A percentile compares a stretch with the other conserved stretches of the same genome.
Evolutionary conservation across 2,888 invertebrate species (phyloP).

Genomic region (Barypeithes pellucidus): DNA sequence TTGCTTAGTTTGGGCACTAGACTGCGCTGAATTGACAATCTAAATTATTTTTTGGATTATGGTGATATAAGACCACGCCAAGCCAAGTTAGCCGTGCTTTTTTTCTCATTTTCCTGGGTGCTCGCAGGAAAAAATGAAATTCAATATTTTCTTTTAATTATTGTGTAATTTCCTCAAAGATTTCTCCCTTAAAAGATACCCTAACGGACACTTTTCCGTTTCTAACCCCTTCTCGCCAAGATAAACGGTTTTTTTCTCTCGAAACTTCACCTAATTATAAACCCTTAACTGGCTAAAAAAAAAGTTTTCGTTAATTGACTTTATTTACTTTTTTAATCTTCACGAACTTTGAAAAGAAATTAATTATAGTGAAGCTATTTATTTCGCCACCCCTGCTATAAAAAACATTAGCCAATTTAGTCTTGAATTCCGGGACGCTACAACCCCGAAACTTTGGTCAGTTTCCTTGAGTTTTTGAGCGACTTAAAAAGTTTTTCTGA

Average conservation of each 20-base stretch:
- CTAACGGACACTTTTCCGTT: background rate
- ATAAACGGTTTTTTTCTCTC: background rate
- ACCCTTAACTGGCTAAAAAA: conserved; percentile 8
- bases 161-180: too few species aligned
- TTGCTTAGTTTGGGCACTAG: too few species aligned
- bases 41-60: too few species aligned
- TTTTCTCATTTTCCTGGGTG: too few species aligned
- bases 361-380: conserved; percentile 40
- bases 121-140: too few species aligned
- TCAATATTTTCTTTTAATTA: too few species aligned
- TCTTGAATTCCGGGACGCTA: conserved; percentile 8
- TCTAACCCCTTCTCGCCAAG: background rate
- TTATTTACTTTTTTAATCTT: conserved; percentile 41
- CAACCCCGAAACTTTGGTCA: conserved; percentile 30
- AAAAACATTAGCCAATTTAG: conserved; percentile 28
- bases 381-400: conserved; percentile 24
- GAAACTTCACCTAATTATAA: conserved; percentile 21
- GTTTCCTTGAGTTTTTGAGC: conserved; percentile 26
- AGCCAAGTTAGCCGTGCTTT: too few species aligned
- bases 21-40: too few species aligned
- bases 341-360: conserved; percentile 37
- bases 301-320: conserved; percentile 34
- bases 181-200: too few species aligned
- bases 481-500: conserved; percentile 26
- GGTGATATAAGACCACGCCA: too few species aligned